phyloP scores from a whole-genome alignment of 2,797 vertebrate genomes.

The Cygnus olor region DNA sequence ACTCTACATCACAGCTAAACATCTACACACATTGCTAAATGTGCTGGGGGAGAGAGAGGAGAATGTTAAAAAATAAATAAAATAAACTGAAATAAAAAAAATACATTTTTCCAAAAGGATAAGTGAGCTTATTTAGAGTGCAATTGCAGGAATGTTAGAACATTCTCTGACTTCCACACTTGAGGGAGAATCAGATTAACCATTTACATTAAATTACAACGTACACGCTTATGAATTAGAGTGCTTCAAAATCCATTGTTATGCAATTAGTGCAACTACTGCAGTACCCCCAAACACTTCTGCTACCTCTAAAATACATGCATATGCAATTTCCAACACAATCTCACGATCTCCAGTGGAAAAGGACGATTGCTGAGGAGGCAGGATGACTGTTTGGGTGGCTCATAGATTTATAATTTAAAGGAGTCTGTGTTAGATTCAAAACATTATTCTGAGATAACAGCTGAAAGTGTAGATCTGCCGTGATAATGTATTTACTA shows the following conservation, averaged over 20 bases:
- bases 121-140: background rate
- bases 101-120: background rate
- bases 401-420: conserved; percentile 15
- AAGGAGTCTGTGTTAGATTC: background rate
- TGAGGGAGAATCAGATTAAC: conserved; percentile 8
- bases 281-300: background rate
- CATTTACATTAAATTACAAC: background rate
- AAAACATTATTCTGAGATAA: background rate
- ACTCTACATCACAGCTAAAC: background rate
- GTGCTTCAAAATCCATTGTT: background rate
- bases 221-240: background rate
- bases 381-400: background rate
- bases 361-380: background rate
- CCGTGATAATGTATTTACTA: background rate
- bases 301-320: background rate
- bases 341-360: background rate
- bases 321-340: background rate
- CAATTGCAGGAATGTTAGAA: background rate
- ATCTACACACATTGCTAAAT: background rate
- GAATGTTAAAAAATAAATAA: background rate
- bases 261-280: background rate
- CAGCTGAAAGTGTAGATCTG: background rate
- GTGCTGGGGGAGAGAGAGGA: no score
- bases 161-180: background rate
- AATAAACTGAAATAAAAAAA: background rate